Evolutionary conservation across 2,113 vertebrate genomes (phyloP), one percentile per base, ranked within the genome.

Genomic region (Columbina picui): DNA sequence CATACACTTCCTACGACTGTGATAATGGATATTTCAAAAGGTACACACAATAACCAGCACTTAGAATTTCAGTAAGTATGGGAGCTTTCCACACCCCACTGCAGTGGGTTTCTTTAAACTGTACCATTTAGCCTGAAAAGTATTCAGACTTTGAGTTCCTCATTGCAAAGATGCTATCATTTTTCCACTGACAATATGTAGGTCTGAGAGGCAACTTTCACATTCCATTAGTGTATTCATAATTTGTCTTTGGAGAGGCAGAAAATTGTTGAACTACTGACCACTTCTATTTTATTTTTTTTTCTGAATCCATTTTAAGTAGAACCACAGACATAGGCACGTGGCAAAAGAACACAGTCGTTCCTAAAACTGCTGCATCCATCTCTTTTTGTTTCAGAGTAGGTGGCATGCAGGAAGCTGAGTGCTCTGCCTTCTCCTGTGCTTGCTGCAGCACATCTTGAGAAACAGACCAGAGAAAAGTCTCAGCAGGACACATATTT

Each of bases 311-410:
- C 22, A 7, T 45, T 65, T 38, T 9, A 38, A 76, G 32, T 7
- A 80, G 20, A 49, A 45, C 16, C 30, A 87, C 11, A 81, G 7
- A 52, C 12, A 60, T 0, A 39, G 21, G 65, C 38, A 52, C 60
- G 30, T 65, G 43, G 25, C 20, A 78, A 84, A 77, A 38, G 56
- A 84, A 29, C 1, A 32, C 3, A 14, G 29, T 12, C 0, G 0
- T 20, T 63, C 38, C 77, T 34, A 69, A 90, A 87, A 38, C 12
- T 3, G 1, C 25, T 61, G 27, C 10, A 49, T 79, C 36, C n/a
- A 6, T 8, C 36, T 45, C 20, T 68, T 49, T n/a, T 34, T 43
- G 29, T 52, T 91, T 57, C 53, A 64, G 52, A 52, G 22, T 14
- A 68, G 64, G 52, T 10, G 32, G 25, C 38, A 26, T 19, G 16